Conservation (phyloP, 2,888 invertebrate genomes). For the Boloria selene region DNA sequence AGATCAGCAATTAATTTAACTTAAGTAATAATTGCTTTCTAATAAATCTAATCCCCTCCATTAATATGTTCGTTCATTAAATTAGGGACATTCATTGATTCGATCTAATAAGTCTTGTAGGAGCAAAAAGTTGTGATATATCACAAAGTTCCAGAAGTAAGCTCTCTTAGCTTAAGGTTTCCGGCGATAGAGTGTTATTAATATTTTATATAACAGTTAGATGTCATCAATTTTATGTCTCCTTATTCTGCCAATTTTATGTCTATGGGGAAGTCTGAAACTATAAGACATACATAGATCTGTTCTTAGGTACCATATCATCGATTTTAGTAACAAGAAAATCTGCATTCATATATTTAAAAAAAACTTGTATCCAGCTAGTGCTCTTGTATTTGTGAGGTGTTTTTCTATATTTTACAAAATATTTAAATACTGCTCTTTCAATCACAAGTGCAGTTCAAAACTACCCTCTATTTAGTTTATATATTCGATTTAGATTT, state of each 20-base stretch:
- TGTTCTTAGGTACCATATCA: too few relatives aligned
- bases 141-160: constrained; percentile 3
- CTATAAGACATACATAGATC: too few relatives aligned
- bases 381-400: too few relatives aligned
- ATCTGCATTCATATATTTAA: too few relatives aligned
- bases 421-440: not conserved
- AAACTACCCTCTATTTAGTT: constrained; percentile 4
- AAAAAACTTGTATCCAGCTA: too few relatives aligned
- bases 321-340: too few relatives aligned
- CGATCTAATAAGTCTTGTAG: constrained; percentile 4
- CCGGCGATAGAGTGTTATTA: too few relatives aligned
- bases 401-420: too few relatives aligned
- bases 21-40: not conserved
- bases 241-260: too few relatives aligned
- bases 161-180: not conserved
- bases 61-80: not conserved
- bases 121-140: not conserved
- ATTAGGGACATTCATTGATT: constrained; percentile 1
- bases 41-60: not conserved
- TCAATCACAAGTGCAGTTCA: constrained; percentile 6
- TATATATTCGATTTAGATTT: constrained; percentile 17
- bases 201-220: too few relatives aligned
- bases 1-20: not conserved
- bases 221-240: too few relatives aligned
- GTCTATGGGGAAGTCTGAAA: too few relatives aligned